Conservation (phyloP, 2,797 vertebrate species). For the Macropus fuliginosus region DNA sequence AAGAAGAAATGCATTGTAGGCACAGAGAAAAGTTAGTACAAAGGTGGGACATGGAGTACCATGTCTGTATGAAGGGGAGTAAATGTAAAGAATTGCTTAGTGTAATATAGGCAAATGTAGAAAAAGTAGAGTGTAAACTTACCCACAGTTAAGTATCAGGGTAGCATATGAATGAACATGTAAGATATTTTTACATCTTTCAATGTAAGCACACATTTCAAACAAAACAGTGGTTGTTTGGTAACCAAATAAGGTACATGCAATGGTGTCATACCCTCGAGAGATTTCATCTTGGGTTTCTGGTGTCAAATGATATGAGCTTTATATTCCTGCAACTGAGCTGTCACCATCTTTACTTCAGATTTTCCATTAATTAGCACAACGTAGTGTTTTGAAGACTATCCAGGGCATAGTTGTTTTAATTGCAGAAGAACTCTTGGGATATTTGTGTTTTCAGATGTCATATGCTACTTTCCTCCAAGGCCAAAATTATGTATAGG, state of each 20-base stretch:
- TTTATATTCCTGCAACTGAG: conserved; percentile 54
- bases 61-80: neutral
- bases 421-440: conserved; percentile 1
- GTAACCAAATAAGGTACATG: conserved; percentile 74
- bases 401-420: conserved; percentile 36
- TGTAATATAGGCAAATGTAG: neutral
- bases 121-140: neutral
- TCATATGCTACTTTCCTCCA: neutral
- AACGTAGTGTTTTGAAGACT: conserved; percentile 21
- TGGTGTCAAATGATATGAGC: conserved; percentile 44
- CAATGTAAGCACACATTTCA: conserved; percentile 64
- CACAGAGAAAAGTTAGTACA: neutral
- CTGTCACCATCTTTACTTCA: conserved; percentile 62
- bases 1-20: neutral
- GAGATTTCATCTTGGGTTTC: conserved; percentile 44
- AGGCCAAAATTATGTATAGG: neutral
- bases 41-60: neutral
- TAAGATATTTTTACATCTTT: neutral
- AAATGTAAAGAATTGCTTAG: neutral
- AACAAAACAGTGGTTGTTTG: conserved; percentile 77
- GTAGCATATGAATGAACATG: conserved; percentile 31
- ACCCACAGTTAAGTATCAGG: conserved; percentile 44
- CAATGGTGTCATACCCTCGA: conserved; percentile 21
- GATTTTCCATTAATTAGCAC: conserved; percentile 67
- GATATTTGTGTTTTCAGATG: neutral